Evolutionary conservation across 2,888 invertebrate species (phyloP), one percentile per base, ranked within the genome.

Genomic region (Prosopocoilus inquinatus): DNA sequence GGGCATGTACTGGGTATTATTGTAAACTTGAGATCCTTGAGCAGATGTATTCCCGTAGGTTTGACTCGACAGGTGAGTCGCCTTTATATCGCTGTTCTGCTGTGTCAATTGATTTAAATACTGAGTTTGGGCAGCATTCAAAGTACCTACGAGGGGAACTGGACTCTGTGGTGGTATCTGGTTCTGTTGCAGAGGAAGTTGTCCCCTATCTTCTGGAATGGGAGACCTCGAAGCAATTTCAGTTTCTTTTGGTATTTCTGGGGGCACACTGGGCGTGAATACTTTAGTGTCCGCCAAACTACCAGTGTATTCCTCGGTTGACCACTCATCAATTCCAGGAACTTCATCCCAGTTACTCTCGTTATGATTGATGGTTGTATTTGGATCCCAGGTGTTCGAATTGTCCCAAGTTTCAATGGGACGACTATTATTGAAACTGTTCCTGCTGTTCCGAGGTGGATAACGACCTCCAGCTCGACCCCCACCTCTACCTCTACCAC

Each of bases 251-350:
- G 66, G 51, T 45, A 67, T 55, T 39, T 76, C 73, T 13, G 76
- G 67, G 48, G 71, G 73, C 48, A 79, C 80, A 68, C 88, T 88
- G 9, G 91, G 87, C 39, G 91, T 91, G 73, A 92, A 92, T 55
- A 96, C 95, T 82, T 96, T 96, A 46, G 93, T 94, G 75, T 96
- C 96, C 61, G 93, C 90, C 58, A 96, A 82, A 65, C 94, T 94
- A 50, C 96, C 96, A 38, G 94, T 93, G 83, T 96, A 96, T 75
- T 96, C 96, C 77, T 96, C 95, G 71, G 76, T 72, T 81, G 73
- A 84, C 86, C 87, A 87, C 58, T 82, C 82, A 63, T 81, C 82
- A 33, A 78, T 64, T n/a, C 71, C 73, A 0, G 74, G 76, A 59
- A 74, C 75, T 45, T 77, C 77, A 78, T 91, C 93, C 93, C 90